A percentile compares a stretch with the other conserved stretches of the same genome.
Conservation (phyloP, 1,140 invertebrate genomes). For the Trichonephila clavata region DNA sequence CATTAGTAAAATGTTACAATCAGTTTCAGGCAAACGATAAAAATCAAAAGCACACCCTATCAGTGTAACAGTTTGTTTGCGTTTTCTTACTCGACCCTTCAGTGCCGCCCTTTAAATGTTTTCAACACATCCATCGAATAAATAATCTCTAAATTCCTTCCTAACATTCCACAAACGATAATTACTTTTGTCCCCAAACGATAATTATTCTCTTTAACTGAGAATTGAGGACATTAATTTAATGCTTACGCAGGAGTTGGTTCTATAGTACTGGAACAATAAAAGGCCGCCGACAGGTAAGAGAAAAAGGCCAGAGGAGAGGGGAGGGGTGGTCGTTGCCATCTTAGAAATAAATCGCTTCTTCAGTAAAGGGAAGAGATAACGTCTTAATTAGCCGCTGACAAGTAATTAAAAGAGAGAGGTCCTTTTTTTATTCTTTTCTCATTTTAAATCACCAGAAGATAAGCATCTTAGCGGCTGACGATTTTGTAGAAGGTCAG, state of each 20-base stretch:
- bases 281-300: neutral
- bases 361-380: neutral
- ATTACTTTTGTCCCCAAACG: conserved; percentile 19
- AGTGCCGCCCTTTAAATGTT: neutral
- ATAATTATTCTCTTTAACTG: conserved; percentile 7
- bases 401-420: conserved; percentile 45
- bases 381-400: conserved; percentile 62
- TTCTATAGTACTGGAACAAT: neutral
- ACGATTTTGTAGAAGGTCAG: neutral
- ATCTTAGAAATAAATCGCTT: conserved; percentile 35
- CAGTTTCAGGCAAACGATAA: neutral
- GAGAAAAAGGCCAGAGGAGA: neutral
- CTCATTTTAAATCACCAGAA: neutral
- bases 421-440: neutral
- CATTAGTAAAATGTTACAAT: no score
- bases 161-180: conserved; percentile 1
- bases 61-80: neutral
- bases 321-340: neutral
- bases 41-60: neutral
- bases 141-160: neutral
- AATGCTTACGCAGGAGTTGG: neutral
- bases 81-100: neutral
- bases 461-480: neutral
- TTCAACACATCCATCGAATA: neutral
- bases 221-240: neutral